These are phyloP conservation scores for Tuberolachnus salignus DNA, from an alignment of 2,888 invertebrate species.

Conservation along the genomic window DNA sequence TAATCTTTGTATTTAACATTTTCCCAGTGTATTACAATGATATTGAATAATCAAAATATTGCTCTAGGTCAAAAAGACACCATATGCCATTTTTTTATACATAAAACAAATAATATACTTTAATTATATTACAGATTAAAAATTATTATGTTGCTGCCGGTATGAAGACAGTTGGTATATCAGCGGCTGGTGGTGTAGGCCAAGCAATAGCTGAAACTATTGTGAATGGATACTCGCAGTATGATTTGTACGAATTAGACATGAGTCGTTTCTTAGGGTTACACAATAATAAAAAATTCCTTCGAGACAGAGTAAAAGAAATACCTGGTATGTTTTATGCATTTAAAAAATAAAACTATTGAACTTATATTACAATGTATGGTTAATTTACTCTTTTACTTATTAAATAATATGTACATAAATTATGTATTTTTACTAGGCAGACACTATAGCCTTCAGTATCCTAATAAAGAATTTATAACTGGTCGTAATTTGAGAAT, in stretches of 20 bases:
- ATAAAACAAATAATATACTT: no score
- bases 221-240: constrained; percentile 76
- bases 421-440: constrained; percentile 62
- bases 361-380: neutral
- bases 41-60: no score
- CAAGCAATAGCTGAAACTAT: constrained; percentile 87
- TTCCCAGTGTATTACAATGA: no score
- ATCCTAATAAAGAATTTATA: constrained; percentile 84
- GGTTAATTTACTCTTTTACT: neutral
- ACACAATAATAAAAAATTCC: constrained; percentile 92
- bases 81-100: no score
- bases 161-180: constrained; percentile 95
- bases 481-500: constrained; percentile 88
- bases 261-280: constrained; percentile 87
- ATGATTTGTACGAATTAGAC: constrained; percentile 88
- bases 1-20: no score
- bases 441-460: constrained; percentile 79
- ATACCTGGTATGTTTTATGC: constrained; percentile 74
- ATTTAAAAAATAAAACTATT: constrained; percentile 2
- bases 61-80: no score
- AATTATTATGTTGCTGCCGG: constrained; percentile 94
- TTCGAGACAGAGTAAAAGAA: constrained; percentile 89
- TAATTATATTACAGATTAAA: constrained; percentile 68
- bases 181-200: constrained; percentile 94
- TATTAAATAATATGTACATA: neutral